Evolutionary conservation across 1,140 invertebrate species (phyloP).

Genomic region (fruit fly (Drosophila melanogaster)): Release_6_plus_ISO1_MT NT_037436.4:15454501-15455000

Average conservation of each 20-base stretch:
- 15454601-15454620: conserved; percentile 50
- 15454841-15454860: conserved; percentile 16
- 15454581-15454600: conserved; percentile 77
- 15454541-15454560: conserved; percentile 70
- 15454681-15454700: conserved; percentile 69
- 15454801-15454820: conserved; percentile 59
- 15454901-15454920: conserved; percentile 75
- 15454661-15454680: conserved; percentile 67
- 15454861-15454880: conserved; percentile 67
- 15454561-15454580: conserved; percentile 83
- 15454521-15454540: conserved; percentile 42
- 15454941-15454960: conserved; percentile 76
- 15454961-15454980: conserved; percentile 15
- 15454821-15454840: conserved; percentile 7
- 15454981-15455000: conserved; percentile 15
- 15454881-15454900: conserved; percentile 74
- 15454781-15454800: conserved; percentile 83
- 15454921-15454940: conserved; percentile 78
- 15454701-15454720: conserved; percentile 7
- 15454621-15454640: conserved; percentile 59
- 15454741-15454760: conserved; percentile 75
- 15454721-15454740: conserved; percentile 24
- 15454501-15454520: conserved; percentile 51
- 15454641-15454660: conserved; percentile 67
- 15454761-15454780: conserved; percentile 83